phyloP scores from a whole-genome alignment of 2,888 invertebrate genomes.

The Lysandra bellargus region DNA sequence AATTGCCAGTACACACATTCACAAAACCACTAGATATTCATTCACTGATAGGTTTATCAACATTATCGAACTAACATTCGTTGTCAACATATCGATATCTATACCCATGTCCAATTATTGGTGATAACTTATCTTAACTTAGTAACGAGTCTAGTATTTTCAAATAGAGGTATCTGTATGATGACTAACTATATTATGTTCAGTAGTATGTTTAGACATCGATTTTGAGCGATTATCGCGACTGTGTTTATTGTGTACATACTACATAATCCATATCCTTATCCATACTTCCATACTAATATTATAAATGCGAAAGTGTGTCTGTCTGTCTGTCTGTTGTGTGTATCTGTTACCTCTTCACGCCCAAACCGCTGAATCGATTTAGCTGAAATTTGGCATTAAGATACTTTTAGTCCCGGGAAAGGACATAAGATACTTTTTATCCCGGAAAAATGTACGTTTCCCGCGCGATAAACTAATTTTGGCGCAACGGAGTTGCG shows the following conservation, averaged over 20 bases:
- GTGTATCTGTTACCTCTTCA: no score
- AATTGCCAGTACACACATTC: neutral
- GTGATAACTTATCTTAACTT: slow-evolving; percentile 10
- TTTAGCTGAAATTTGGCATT: no score
- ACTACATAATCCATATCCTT: neutral
- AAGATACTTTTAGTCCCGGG: no score
- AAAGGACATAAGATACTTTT: no score
- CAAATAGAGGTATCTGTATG: slow-evolving; percentile 23
- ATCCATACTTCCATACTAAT: no score
- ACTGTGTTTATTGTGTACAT: neutral
- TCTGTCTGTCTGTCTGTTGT: no score
- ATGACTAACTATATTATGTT: slow-evolving; percentile 18
- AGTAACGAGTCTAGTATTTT: slow-evolving; percentile 29
- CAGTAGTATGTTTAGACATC: slow-evolving; percentile 14
- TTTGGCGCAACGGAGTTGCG: no score
- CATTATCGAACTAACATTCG: slow-evolving; percentile 34
- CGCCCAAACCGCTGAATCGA: no score
- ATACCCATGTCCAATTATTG: slow-evolving; percentile 33
- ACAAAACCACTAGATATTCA: slow-evolving; percentile 22
- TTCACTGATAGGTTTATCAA: slow-evolving; percentile 32
- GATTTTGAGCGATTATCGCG: neutral
- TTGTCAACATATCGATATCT: slow-evolving; percentile 33
- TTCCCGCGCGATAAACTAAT: no score
- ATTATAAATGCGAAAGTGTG: no score
- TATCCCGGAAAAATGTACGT: no score